Conservation (phyloP, 2,888 invertebrate genomes). For the Chaitophorus viminalis region DNA sequence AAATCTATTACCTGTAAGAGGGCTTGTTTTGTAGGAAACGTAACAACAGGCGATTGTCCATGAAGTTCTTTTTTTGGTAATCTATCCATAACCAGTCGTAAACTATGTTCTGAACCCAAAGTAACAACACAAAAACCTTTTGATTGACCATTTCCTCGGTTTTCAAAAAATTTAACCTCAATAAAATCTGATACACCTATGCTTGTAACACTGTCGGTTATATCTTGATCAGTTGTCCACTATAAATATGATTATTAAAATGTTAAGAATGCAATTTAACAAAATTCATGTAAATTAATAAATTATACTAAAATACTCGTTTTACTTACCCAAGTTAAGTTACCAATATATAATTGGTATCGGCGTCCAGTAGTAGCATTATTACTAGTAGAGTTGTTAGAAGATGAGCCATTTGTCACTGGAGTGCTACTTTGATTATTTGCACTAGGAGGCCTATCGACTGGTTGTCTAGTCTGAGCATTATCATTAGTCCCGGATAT, state of each 20-base stretch:
- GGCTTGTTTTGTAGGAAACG: conserved; percentile 93
- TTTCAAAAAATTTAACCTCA: conserved; percentile 99
- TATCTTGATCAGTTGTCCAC: conserved; percentile 99
- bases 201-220: conserved; percentile 87
- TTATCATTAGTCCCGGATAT: conserved; percentile 74
- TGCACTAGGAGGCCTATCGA: conserved; percentile 66
- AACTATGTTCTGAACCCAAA: conserved; percentile 90
- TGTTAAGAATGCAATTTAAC: neutral
- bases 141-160: conserved; percentile 97
- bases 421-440: conserved; percentile 70
- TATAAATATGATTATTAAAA: conserved; percentile 66
- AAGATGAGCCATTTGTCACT: conserved; percentile 54
- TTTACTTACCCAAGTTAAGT: conserved; percentile 90
- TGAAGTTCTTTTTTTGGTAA: conserved; percentile 95
- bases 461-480: conserved; percentile 67
- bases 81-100: conserved; percentile 89
- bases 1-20: conserved; percentile 70
- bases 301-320: neutral
- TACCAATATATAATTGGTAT: conserved; percentile 67
- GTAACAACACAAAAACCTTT: conserved; percentile 98
- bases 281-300: conserved; percentile 1
- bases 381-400: conserved; percentile 51
- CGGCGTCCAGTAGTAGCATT: conserved; percentile 62
- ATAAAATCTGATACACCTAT: conserved; percentile 92
- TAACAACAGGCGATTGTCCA: conserved; percentile 93